Conservation (phyloP, 2,797 vertebrate species). For the Momotus momota region DNA sequence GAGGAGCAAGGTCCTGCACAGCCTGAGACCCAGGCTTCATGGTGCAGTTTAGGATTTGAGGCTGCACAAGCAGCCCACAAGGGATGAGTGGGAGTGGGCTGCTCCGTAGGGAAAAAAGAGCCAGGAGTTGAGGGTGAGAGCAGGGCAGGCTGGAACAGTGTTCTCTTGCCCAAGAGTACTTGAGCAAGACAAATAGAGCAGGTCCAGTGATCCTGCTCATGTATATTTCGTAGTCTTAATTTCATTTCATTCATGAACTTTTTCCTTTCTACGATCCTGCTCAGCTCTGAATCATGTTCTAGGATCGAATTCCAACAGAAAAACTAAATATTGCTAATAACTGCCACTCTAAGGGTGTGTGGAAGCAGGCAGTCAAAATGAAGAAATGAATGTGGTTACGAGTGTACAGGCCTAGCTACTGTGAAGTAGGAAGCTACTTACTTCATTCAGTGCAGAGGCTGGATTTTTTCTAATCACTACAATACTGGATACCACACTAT, state of each 20-base stretch:
- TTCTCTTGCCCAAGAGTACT: background rate
- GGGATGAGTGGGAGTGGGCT: background rate
- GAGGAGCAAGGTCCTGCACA: background rate
- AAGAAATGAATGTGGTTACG: background rate
- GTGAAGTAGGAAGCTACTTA: background rate
- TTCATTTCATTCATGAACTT: too few relatives aligned
- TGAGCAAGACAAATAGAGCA: background rate
- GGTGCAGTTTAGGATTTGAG: background rate
- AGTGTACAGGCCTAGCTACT: background rate
- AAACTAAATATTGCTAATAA: background rate
- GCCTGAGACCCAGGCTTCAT: accelerated
- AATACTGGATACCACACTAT: accelerated
- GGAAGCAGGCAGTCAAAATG: background rate
- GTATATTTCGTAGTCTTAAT: background rate
- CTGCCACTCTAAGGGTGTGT: background rate
- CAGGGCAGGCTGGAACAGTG: background rate
- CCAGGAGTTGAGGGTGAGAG: background rate
- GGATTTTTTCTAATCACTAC: background rate
- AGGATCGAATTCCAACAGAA: background rate
- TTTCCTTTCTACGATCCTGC: background rate
- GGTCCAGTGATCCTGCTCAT: background rate
- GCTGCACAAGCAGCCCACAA: background rate
- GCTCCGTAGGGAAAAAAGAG: background rate
- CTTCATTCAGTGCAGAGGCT: background rate
- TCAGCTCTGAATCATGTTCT: background rate